phyloP scores from a whole-genome alignment of 53 echinoderm and acorn worm genomes.

The Echinometra lucunter region DNA sequence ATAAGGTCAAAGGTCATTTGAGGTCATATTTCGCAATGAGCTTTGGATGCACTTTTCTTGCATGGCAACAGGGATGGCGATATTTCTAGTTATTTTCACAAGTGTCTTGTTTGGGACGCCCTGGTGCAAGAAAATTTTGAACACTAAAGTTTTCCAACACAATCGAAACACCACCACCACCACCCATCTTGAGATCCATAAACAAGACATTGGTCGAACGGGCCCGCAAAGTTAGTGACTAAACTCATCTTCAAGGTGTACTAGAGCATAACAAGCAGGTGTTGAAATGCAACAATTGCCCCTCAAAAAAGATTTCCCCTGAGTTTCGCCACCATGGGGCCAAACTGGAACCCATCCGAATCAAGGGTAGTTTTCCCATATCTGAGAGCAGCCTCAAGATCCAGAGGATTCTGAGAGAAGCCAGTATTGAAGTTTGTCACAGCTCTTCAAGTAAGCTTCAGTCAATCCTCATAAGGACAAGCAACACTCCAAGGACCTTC shows the following conservation, averaged over 20 bases:
- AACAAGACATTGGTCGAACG: background rate
- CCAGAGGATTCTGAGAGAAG: constrained; percentile 10
- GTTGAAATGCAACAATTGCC: constrained; percentile 7
- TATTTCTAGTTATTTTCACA: no score
- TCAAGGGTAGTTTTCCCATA: background rate
- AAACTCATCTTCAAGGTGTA: background rate
- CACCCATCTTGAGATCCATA: no score
- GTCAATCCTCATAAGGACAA: background rate
- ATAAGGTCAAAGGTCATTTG: no score
- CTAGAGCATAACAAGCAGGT: background rate
- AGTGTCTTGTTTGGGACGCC: no score
- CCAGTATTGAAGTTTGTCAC: background rate
- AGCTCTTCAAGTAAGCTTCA: background rate
- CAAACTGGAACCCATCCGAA: background rate
- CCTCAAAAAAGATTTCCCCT: background rate
- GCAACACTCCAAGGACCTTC: background rate
- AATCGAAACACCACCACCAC: no score
- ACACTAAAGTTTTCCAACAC: no score
- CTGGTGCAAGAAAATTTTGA: no score
- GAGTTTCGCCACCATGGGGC: background rate
- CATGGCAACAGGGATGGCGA: no score
- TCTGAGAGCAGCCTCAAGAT: background rate
- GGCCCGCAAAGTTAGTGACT: background rate
- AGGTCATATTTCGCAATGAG: no score
- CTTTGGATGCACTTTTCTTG: no score